Percentiles rank a stretch among this genome's conserved stretches.
Evolutionary conservation across 2,113 vertebrate genomes (phyloP).

Genomic region (Psittacula cyanocephala): DNA sequence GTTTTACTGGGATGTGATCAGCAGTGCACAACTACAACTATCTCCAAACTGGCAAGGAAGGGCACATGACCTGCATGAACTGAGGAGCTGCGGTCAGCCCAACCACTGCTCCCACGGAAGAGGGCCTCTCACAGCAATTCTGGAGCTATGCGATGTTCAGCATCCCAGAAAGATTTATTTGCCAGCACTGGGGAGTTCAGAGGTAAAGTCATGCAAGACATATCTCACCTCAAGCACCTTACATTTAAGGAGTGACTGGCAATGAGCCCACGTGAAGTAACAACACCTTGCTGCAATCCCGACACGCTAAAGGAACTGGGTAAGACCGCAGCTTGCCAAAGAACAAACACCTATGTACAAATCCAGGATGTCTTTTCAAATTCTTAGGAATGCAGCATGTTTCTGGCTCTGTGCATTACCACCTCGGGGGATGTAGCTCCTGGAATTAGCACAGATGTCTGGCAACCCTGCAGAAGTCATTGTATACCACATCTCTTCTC

Average conservation of each 20-base stretch:
- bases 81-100: not conserved
- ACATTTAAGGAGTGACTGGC: not conserved
- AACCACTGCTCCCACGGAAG: not conserved
- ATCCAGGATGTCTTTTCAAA: not conserved
- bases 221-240: not conserved
- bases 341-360: not conserved
- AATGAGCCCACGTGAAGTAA: not conserved
- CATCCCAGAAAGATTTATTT: not conserved
- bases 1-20: not conserved
- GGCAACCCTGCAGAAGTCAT: not conserved
- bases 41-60: not conserved
- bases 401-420: not conserved
- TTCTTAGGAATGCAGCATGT: not conserved
- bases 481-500: not conserved
- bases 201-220: not conserved
- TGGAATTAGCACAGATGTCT: not conserved
- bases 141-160: not conserved
- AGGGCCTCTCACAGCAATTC: not conserved
- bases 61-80: accelerated
- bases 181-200: not conserved
- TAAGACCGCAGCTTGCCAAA: not conserved
- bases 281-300: not conserved
- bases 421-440: not conserved
- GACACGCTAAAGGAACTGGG: not conserved
- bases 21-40: not conserved